Conservation (phyloP, 1,140 invertebrate species). For the Procambarus virginalis region DNA sequence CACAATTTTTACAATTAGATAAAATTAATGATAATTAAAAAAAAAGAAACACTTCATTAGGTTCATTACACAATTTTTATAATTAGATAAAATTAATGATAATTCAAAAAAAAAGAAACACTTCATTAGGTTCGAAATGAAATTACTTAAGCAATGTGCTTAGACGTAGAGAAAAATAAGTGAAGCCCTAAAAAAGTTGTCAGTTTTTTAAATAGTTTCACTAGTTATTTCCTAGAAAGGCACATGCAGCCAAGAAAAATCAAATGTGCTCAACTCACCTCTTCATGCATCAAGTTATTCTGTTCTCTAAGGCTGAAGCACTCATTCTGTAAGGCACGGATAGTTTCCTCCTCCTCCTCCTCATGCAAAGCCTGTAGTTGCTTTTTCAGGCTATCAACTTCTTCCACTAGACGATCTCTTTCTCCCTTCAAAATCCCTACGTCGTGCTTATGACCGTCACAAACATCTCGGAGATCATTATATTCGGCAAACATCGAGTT, state of each 20-base stretch:
- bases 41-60: no score
- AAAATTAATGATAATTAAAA: no score
- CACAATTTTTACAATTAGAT: no score
- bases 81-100: no score
- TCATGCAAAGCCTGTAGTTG: slow-evolving; percentile 66
- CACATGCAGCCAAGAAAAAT: background rate
- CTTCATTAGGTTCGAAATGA: no score
- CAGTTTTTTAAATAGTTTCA: no score
- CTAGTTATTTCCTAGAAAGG: no score
- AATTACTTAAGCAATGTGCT: no score
- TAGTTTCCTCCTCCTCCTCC: slow-evolving; percentile 68
- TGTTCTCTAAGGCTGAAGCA: slow-evolving; percentile 61
- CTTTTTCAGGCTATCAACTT: slow-evolving; percentile 63
- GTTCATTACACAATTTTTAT: no score
- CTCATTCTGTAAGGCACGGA: slow-evolving; percentile 69
- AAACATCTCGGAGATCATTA: slow-evolving; percentile 61
- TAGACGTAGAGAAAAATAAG: no score
- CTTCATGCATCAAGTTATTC: slow-evolving; percentile 67
- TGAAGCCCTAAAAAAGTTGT: no score
- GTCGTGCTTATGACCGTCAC: slow-evolving; percentile 60
- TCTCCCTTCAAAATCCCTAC: slow-evolving; percentile 66
- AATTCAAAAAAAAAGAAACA: no score
- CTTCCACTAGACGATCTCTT: slow-evolving; percentile 64
- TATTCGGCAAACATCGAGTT: slow-evolving; percentile 66
- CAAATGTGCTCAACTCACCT: slow-evolving; percentile 27